These are phyloP conservation scores for Luidia sarsii DNA, from an alignment of 53 echinoderm and acorn worm species.

Conservation along the genomic window DNA sequence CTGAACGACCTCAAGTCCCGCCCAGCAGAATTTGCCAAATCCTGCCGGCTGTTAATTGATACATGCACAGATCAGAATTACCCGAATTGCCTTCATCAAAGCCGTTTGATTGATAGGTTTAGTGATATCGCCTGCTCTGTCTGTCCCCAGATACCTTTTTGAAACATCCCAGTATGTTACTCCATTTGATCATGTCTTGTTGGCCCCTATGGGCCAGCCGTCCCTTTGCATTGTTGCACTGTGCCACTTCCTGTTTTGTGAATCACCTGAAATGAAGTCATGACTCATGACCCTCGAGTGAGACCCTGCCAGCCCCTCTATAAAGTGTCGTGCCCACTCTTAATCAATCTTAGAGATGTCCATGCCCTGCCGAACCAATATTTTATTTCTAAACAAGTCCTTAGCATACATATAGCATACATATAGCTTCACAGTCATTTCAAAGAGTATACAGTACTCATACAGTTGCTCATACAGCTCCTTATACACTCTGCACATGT, in stretches of 20 bases:
- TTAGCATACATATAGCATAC: no score
- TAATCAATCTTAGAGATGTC: no score
- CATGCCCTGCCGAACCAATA: no score
- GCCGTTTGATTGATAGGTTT: no score
- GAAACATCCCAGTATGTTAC: not conserved
- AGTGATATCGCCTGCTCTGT: no score
- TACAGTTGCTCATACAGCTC: no score
- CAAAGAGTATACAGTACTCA: not conserved
- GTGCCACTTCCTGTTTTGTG: slow-evolving; percentile 15
- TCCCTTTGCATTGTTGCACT: not conserved
- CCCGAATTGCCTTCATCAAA: no score
- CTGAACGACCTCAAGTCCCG: not conserved
- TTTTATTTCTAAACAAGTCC: no score
- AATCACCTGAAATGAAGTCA: slow-evolving; percentile 10
- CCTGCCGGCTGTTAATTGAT: not conserved
- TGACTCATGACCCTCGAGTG: slow-evolving; percentile 1
- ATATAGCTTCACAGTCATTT: not conserved
- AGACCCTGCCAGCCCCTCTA: not conserved
- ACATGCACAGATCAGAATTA: not conserved
- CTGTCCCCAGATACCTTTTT: not conserved
- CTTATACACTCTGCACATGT: not conserved
- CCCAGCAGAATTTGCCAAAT: not conserved
- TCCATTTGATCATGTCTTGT: not conserved
- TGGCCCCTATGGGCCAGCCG: not conserved
- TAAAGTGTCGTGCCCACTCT: no score